A percentile compares a stretch with the other conserved stretches of the same genome.
These are phyloP conservation scores for Pemphigus obesinymphae DNA, from an alignment of 1,140 invertebrate species.

Conservation along the genomic window DNA sequence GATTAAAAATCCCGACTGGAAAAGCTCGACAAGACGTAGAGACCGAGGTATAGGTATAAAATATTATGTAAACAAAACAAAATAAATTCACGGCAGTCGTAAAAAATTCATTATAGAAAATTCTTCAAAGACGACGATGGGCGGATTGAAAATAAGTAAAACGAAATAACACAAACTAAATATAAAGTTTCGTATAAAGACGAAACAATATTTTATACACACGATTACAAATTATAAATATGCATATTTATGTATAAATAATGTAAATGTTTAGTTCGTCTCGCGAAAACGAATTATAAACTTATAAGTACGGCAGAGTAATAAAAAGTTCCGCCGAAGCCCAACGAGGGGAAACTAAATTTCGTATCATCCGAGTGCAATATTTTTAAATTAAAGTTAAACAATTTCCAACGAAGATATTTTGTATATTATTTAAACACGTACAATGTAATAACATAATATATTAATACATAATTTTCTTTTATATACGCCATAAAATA, in stretches of 20 bases:
- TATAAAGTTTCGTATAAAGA: neutral
- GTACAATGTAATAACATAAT: no score
- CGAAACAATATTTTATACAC: conserved; percentile 7
- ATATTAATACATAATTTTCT: no score
- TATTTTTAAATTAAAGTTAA: conserved; percentile 39
- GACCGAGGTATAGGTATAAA: no score
- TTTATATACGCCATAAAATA: no score
- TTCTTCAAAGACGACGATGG: neutral
- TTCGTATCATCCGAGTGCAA: conserved; percentile 24
- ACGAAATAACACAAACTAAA: conserved; percentile 17
- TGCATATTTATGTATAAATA: neutral
- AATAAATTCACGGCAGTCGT: neutral
- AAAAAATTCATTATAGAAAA: neutral
- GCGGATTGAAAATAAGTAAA: conserved; percentile 8
- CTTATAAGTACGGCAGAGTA: conserved; percentile 6
- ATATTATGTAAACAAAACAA: neutral
- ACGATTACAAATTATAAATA: no score
- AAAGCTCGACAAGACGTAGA: neutral
- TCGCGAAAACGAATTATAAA: conserved; percentile 35
- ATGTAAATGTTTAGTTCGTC: conserved; percentile 34
- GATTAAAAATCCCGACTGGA: no score
- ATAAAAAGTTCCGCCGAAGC: neutral
- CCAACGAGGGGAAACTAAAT: conserved; percentile 21
- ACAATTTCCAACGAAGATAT: conserved; percentile 16
- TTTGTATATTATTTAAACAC: no score